Conservation (phyloP, 2,797 vertebrate species). For the Notoglanidium macrostoma region DNA sequence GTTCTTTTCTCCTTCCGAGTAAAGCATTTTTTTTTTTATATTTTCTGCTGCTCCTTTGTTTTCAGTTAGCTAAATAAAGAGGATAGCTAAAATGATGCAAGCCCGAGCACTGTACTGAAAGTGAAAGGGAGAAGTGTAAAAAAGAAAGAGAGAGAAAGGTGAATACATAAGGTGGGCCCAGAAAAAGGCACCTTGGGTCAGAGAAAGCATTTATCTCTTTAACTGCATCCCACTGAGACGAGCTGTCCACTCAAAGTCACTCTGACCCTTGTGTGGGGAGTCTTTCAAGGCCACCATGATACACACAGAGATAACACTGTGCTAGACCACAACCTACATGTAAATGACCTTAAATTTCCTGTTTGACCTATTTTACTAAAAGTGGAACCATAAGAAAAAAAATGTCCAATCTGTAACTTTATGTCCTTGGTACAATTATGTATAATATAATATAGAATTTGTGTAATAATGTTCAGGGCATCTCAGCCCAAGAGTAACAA, state of each 20-base stretch:
- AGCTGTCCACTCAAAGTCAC: conserved; percentile 46
- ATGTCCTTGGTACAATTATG: neutral
- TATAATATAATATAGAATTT: neutral
- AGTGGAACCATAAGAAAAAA: neutral
- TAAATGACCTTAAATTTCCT: neutral
- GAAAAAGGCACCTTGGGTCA: conserved; percentile 35
- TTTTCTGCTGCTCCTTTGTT: neutral
- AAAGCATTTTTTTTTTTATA: neutral
- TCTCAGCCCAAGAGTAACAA: neutral
- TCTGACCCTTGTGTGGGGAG: conserved; percentile 36
- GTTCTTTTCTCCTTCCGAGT: neutral
- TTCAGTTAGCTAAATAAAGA: neutral
- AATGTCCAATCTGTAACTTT: neutral
- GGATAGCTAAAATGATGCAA: neutral
- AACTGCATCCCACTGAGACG: conserved; percentile 36
- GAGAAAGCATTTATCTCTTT: conserved; percentile 41
- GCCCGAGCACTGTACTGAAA: neutral
- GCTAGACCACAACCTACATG: conserved; percentile 13
- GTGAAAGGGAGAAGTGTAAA: conserved; percentile 16
- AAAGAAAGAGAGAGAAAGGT: neutral
- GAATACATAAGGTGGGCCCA: conserved; percentile 36
- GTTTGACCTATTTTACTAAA: conserved; percentile 6
- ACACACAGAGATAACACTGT: neutral
- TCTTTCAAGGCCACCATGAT: conserved; percentile 26
- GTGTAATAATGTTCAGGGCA: neutral